phyloP scores from a whole-genome alignment of 2,888 invertebrate genomes.

The Drosophila algonquin region DNA sequence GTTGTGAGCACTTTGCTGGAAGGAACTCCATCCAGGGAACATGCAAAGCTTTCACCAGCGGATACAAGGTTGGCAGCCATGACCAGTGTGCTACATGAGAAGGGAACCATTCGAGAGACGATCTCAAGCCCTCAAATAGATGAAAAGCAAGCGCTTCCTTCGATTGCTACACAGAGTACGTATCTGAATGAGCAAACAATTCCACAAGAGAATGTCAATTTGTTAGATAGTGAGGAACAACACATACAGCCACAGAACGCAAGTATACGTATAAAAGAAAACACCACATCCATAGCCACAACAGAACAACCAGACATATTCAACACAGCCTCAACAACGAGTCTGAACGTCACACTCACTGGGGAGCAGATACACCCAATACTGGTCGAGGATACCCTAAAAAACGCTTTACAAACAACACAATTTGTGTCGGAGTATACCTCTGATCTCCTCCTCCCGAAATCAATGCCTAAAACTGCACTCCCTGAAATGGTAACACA shows the following conservation, averaged over 20 bases:
- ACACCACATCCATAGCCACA: slow-evolving; percentile 24
- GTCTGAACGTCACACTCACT: slow-evolving; percentile 9
- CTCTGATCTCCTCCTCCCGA: slow-evolving; percentile 15
- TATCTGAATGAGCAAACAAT: slow-evolving; percentile 68
- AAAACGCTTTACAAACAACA: slow-evolving; percentile 35
- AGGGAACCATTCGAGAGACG: slow-evolving; percentile 49
- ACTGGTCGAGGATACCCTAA: slow-evolving; percentile 10
- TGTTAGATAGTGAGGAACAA: slow-evolving; percentile 34
- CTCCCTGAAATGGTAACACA: slow-evolving; percentile 32
- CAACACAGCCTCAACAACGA: slow-evolving; percentile 16
- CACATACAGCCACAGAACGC: slow-evolving; percentile 41
- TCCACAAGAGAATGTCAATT: slow-evolving; percentile 63
- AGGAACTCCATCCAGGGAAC: slow-evolving; percentile 25
- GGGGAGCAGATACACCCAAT: slow-evolving; percentile 24
- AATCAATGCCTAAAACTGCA: slow-evolving; percentile 31
- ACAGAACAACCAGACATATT: slow-evolving; percentile 39
- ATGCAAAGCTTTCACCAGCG: slow-evolving; percentile 45
- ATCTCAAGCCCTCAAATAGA: slow-evolving; percentile 14
- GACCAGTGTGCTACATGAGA: slow-evolving; percentile 55
- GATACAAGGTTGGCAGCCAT: slow-evolving; percentile 36
- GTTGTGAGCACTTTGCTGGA: slow-evolving; percentile 44
- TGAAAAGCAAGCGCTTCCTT: slow-evolving; percentile 39
- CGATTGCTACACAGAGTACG: slow-evolving; percentile 69
- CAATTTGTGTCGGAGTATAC: slow-evolving; percentile 28
- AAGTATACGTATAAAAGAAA: slow-evolving; percentile 43